phyloP scores from a whole-genome alignment of 2,888 invertebrate species.

The Sylvicola cinctus region DNA sequence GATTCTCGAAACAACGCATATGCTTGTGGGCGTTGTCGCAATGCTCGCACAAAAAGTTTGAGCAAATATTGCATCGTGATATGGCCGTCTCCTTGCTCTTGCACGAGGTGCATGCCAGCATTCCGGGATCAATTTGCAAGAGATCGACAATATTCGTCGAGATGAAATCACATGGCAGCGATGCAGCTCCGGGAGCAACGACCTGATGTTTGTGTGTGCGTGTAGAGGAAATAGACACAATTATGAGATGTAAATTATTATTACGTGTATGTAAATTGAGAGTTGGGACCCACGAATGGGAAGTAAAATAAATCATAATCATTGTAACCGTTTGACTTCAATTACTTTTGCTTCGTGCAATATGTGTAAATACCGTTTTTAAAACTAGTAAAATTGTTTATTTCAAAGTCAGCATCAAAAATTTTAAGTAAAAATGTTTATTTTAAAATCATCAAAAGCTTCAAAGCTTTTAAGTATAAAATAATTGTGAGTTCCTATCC shows the following conservation, averaged over 20 bases:
- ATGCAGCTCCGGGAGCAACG: constrained; percentile 52
- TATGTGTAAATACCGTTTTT: too few relatives aligned
- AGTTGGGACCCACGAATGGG: too few relatives aligned
- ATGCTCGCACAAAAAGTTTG: constrained; percentile 79
- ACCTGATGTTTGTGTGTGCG: constrained; percentile 26
- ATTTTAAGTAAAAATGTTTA: too few relatives aligned
- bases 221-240: constrained; percentile 2
- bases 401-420: too few relatives aligned
- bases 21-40: constrained; percentile 92
- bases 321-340: too few relatives aligned
- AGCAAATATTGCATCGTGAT: constrained; percentile 86
- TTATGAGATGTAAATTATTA: background rate
- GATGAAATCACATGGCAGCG: constrained; percentile 71
- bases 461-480: too few relatives aligned
- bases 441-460: too few relatives aligned
- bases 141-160: constrained; percentile 68
- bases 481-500: too few relatives aligned
- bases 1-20: constrained; percentile 93
- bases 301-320: too few relatives aligned
- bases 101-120: constrained; percentile 77
- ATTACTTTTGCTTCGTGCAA: too few relatives aligned
- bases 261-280: too few relatives aligned
- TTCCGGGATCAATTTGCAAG: constrained; percentile 47
- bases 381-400: too few relatives aligned
- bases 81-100: constrained; percentile 88